These are phyloP conservation scores for Bubo bubo DNA, from an alignment of 2,113 vertebrate genomes.

Conservation along the genomic window DNA sequence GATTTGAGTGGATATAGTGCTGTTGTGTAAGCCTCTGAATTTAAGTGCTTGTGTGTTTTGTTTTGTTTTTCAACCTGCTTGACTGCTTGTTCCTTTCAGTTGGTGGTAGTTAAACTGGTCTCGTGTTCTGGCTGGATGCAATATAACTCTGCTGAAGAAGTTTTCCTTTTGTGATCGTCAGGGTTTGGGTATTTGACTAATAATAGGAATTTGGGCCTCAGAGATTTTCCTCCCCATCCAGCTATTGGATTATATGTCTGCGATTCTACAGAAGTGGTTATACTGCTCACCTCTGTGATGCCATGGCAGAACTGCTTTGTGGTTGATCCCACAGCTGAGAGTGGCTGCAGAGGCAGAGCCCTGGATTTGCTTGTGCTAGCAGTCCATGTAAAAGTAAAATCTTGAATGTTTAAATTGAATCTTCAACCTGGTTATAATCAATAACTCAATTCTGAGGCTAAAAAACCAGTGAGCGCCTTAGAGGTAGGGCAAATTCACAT, in stretches of 20 bases:
- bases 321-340: neutral
- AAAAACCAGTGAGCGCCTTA: neutral
- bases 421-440: neutral
- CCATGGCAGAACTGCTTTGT: accelerated
- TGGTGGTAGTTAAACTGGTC: neutral
- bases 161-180: neutral
- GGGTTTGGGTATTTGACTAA: neutral
- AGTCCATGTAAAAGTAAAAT: neutral
- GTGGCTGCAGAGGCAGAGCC: neutral
- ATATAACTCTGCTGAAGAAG: neutral
- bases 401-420: neutral
- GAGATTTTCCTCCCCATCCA: neutral
- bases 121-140: accelerated
- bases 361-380: neutral
- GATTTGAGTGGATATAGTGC: neutral
- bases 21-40: neutral
- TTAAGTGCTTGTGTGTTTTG: neutral
- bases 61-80: neutral
- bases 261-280: accelerated
- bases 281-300: neutral
- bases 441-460: neutral
- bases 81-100: neutral
- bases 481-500: neutral
- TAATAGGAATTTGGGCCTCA: neutral
- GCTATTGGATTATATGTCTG: neutral